Conservation (phyloP, 2,888 invertebrate genomes). For the Pomacea canaliculata region DNA sequence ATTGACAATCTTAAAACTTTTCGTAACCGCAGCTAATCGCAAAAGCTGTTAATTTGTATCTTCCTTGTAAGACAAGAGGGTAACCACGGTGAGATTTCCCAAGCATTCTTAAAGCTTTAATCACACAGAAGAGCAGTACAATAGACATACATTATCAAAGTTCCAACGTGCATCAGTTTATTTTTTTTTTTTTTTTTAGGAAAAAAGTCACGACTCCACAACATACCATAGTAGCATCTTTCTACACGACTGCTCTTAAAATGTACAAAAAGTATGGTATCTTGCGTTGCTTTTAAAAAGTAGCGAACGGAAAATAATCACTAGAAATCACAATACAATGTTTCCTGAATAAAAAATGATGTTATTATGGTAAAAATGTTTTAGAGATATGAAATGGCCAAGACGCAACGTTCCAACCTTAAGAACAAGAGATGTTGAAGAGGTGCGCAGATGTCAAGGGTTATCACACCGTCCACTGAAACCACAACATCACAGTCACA, state of each 20-base stretch:
- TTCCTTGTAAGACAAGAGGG: too few relatives aligned
- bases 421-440: too few relatives aligned
- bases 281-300: conserved; percentile 19
- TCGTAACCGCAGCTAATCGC: too few relatives aligned
- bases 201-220: conserved; percentile 26
- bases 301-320: conserved; percentile 14
- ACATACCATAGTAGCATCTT: conserved; percentile 14
- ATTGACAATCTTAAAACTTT: too few relatives aligned
- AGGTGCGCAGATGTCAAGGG: too few relatives aligned
- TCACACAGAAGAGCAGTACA: conserved; percentile 30
- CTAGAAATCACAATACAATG: conserved; percentile 19
- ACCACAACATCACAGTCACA: too few relatives aligned
- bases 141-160: conserved; percentile 23
- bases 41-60: too few relatives aligned
- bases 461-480: too few relatives aligned
- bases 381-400: conserved; percentile 4
- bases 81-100: too few relatives aligned
- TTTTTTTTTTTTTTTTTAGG: background rate
- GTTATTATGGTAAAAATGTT: conserved; percentile 9
- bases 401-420: background rate
- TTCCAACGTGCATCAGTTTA: conserved; percentile 24
- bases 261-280: conserved; percentile 22
- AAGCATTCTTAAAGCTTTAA: conserved; percentile 28
- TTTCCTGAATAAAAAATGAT: conserved; percentile 13
- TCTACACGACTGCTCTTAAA: conserved; percentile 4